Evolutionary conservation across 2,113 vertebrate genomes (phyloP).

Genomic region (Marmota monax): DNA sequence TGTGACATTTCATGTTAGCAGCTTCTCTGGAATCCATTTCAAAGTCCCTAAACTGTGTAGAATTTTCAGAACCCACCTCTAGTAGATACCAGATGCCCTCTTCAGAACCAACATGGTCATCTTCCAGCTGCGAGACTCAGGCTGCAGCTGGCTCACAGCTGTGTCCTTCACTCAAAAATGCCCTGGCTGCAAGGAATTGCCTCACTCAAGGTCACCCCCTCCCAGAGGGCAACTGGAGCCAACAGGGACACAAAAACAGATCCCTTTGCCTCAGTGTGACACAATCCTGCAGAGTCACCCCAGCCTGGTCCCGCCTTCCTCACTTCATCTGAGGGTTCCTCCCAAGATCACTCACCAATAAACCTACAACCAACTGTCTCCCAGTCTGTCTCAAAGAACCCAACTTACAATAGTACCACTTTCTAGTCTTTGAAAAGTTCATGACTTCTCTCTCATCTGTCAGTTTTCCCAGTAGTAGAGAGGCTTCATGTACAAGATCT

Average conservation of each 20-base stretch:
- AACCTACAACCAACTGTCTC: background rate
- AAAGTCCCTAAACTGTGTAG: background rate
- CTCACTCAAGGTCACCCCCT: constrained; percentile 26
- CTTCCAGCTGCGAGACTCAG: background rate
- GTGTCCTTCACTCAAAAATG: background rate
- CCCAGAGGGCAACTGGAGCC: background rate
- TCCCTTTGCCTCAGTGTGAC: background rate
- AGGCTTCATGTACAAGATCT: background rate
- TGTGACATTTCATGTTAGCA: background rate
- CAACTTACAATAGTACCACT: background rate
- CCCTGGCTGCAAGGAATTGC: background rate
- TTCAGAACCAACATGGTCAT: background rate
- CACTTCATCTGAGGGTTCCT: background rate
- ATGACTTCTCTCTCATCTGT: background rate
- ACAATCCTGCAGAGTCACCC: background rate
- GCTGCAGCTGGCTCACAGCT: background rate
- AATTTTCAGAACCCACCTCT: background rate
- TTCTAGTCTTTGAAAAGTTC: background rate
- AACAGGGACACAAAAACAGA: background rate
- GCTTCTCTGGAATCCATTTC: background rate
- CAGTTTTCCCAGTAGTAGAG: background rate
- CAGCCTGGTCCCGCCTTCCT: background rate
- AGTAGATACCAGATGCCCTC: background rate
- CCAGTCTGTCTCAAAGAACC: background rate
- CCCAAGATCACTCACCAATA: background rate